Conservation (phyloP, 2,113 vertebrate species). For the Varanus salvator region DNA sequence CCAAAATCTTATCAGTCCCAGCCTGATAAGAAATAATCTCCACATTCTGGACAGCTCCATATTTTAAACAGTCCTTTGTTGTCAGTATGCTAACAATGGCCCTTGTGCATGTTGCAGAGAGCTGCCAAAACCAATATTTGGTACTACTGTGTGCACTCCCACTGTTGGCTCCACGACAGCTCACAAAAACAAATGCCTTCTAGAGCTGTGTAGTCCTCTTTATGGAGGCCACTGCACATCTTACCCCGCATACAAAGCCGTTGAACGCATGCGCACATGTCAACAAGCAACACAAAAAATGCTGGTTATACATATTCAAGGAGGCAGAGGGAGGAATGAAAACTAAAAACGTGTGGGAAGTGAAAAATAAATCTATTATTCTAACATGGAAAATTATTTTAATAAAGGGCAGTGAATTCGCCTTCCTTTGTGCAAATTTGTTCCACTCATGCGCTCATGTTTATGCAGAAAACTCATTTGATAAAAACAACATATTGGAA, state of each 20-base stretch:
- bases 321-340: conserved; percentile 12
- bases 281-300: conserved; percentile 6
- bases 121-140: conserved; percentile 50
- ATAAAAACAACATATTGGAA: neutral
- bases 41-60: conserved; percentile 25
- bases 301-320: conserved; percentile 22
- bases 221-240: conserved; percentile 32
- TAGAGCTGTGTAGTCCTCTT: conserved; percentile 42
- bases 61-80: conserved; percentile 2
- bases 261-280: neutral
- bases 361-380: neutral
- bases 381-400: neutral
- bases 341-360: conserved; percentile 1
- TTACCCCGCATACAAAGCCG: conserved; percentile 14
- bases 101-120: conserved; percentile 48
- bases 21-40: conserved; percentile 32
- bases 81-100: conserved; percentile 53
- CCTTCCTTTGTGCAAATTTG: neutral
- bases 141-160: conserved; percentile 36
- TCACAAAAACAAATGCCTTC: conserved; percentile 39
- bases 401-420: neutral
- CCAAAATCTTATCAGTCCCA: conserved; percentile 28
- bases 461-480: neutral
- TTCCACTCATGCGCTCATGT: neutral
- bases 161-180: conserved; percentile 47